Conservation (phyloP, 2,113 vertebrate species). For the Phrynosoma blainvillii region DNA sequence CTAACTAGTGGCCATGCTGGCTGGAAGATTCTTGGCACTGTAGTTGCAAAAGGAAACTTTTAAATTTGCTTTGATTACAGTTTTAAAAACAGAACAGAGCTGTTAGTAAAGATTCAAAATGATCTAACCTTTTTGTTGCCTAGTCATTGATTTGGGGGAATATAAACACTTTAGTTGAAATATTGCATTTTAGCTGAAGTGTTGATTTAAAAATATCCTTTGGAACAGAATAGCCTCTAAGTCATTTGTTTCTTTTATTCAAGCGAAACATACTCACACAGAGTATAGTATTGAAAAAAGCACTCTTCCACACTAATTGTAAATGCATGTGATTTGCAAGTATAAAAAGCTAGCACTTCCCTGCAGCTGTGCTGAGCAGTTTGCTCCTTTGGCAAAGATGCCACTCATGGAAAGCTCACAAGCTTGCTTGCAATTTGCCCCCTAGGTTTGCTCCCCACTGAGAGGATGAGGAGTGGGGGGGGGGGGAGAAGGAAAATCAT, state of each 20-base stretch:
- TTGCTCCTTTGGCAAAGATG: conserved; percentile 37
- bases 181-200: background rate
- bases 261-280: conserved; percentile 28
- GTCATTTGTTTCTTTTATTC: conserved; percentile 36
- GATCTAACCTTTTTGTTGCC: conserved; percentile 14
- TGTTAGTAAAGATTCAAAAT: background rate
- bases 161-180: conserved; percentile 24
- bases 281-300: conserved; percentile 34
- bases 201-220: conserved; percentile 1
- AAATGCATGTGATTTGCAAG: conserved; percentile 39
- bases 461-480: background rate
- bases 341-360: conserved; percentile 32
- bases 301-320: conserved; percentile 45
- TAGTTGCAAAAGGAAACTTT: background rate
- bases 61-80: background rate
- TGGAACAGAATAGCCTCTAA: conserved; percentile 28
- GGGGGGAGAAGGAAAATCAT: background rate
- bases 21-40: background rate
- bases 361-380: conserved; percentile 28
- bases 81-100: background rate
- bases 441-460: conserved; percentile 25
- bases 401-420: conserved; percentile 25
- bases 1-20: background rate
- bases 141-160: conserved; percentile 1
- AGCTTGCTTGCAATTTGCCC: conserved; percentile 25